phyloP scores from a whole-genome alignment of 2,113 vertebrate species.

The Heterocephalus glaber region DNA sequence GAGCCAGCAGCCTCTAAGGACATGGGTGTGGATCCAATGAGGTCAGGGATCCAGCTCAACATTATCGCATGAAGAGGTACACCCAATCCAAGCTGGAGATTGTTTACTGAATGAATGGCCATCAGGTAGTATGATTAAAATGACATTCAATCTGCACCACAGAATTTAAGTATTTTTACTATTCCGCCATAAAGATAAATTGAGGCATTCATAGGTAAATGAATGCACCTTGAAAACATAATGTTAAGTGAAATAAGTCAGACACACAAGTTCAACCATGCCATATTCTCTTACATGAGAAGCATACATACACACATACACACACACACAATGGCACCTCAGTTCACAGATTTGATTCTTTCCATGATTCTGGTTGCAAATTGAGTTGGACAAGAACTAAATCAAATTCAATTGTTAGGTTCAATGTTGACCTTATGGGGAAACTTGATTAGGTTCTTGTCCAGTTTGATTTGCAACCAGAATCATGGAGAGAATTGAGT shows the following conservation, averaged over 20 bases:
- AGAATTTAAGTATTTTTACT: background rate
- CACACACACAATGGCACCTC: background rate
- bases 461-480: background rate
- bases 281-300: background rate
- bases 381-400: background rate
- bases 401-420: background rate
- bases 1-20: constrained; percentile 34
- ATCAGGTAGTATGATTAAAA: background rate
- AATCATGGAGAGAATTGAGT: background rate
- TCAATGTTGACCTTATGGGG: background rate
- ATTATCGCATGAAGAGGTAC: background rate
- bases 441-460: background rate
- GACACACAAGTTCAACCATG: background rate
- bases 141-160: background rate
- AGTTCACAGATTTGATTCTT: background rate
- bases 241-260: background rate
- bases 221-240: background rate
- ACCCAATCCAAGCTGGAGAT: background rate
- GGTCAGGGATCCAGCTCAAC: constrained; percentile 59
- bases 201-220: background rate
- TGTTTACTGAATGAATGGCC: background rate
- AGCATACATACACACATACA: background rate
- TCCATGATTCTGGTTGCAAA: background rate
- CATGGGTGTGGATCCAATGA: constrained; percentile 59
- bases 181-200: background rate